Percentiles rank a stretch among this genome's conserved stretches.
Evolutionary conservation across 2,797 vertebrate genomes (phyloP).

Genomic region (Tenualosa ilisha): DNA sequence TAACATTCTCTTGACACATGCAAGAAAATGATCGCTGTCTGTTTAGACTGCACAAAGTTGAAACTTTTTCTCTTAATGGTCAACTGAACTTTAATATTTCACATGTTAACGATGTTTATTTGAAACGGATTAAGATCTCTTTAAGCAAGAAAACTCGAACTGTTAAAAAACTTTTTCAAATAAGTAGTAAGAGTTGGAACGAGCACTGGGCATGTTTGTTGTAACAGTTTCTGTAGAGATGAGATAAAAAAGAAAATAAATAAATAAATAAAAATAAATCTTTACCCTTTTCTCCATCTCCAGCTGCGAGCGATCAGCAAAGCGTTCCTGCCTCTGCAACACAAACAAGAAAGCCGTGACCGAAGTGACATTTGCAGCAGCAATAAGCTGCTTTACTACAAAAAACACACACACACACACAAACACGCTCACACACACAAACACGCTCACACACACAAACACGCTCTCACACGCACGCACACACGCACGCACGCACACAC

Average conservation of each 20-base stretch:
- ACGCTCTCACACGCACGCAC: too few species aligned
- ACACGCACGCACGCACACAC: neutral
- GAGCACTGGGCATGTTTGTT: neutral
- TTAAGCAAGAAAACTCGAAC: neutral
- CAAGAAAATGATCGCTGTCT: neutral
- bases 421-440: neutral
- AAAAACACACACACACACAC: neutral
- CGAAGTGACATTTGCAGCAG: neutral
- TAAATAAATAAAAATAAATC: neutral
- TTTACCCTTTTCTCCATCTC: slow-evolving; percentile 99
- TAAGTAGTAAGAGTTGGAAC: neutral
- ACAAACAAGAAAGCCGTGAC: slow-evolving; percentile 37
- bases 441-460: neutral
- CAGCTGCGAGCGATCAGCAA: slow-evolving; percentile 94
- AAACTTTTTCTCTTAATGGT: neutral
- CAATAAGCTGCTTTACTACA: neutral
- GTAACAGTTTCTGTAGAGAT: neutral
- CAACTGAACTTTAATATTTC: neutral
- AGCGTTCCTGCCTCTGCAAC: slow-evolving; percentile 96
- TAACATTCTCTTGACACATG: neutral
- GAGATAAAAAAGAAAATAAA: neutral
- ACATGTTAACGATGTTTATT: neutral
- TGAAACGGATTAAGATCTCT: neutral
- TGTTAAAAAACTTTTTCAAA: neutral
- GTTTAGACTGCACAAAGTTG: neutral